These are phyloP conservation scores for Octomys mimax DNA, from an alignment of 2,797 vertebrate species.

Conservation along the genomic window DNA sequence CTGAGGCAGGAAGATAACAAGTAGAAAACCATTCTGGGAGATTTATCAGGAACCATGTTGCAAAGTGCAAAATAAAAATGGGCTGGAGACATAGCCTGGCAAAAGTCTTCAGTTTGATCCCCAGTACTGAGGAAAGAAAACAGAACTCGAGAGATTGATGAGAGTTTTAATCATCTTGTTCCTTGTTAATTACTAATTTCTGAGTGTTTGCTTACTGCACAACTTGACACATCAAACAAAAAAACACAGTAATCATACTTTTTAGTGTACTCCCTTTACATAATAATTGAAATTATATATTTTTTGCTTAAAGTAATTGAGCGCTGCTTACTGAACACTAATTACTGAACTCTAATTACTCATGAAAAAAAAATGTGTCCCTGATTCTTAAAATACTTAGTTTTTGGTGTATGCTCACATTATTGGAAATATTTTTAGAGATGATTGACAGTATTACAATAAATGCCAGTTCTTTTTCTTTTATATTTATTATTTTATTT, in stretches of 20 bases:
- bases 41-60: not conserved
- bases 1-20: not conserved
- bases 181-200: not conserved
- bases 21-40: too few species aligned
- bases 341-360: conserved; percentile 39
- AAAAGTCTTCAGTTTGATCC: not conserved
- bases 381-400: conserved; percentile 28
- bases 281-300: not conserved
- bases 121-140: not conserved
- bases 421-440: not conserved
- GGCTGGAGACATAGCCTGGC: not conserved
- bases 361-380: not conserved
- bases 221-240: conserved; percentile 14
- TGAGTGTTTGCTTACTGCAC: not conserved
- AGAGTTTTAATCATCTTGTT: not conserved
- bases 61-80: not conserved
- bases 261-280: not conserved
- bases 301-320: conserved; percentile 6
- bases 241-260: not conserved
- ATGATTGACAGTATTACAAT: not conserved
- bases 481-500: too few species aligned
- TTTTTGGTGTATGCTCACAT: conserved; percentile 15
- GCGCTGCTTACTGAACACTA: not conserved
- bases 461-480: not conserved
- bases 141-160: not conserved